Evolutionary conservation across 2,797 vertebrate genomes (phyloP).

Genomic region (Triplophysa bombifrons): DNA sequence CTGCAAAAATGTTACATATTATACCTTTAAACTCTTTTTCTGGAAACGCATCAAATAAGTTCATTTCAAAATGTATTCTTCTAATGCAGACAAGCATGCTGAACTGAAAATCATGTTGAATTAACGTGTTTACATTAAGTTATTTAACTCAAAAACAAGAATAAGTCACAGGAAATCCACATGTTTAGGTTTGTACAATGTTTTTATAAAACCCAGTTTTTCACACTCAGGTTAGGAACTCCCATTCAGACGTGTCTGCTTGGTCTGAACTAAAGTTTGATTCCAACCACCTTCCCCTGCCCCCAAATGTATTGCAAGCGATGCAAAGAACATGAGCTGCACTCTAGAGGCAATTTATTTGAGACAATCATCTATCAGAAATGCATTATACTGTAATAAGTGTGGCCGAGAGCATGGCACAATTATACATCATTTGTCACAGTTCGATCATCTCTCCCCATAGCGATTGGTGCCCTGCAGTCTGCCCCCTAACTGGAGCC

Average conservation of each 20-base stretch:
- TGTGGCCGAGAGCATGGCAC: not conserved
- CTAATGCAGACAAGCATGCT: no score
- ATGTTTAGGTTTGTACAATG: no score
- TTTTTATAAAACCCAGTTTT: not conserved
- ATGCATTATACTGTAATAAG: not conserved
- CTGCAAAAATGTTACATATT: no score
- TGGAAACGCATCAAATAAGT: no score
- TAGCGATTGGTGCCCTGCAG: not conserved
- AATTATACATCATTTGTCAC: constrained; percentile 7
- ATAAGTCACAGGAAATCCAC: no score
- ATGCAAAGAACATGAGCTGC: not conserved
- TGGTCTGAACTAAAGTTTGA: not conserved
- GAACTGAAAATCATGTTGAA: no score
- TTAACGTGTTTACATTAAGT: no score
- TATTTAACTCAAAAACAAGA: no score
- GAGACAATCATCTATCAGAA: not conserved
- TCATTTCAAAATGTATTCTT: no score
- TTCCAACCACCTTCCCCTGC: not conserved
- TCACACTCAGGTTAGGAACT: not conserved
- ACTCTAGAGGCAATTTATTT: not conserved
- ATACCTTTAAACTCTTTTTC: no score
- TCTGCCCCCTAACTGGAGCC: no score
- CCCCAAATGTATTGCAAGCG: not conserved
- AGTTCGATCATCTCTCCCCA: not conserved
- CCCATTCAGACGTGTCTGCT: not conserved